Evolutionary conservation across 2,113 vertebrate genomes (phyloP).

Genomic region (Tursiops truncatus): DNA sequence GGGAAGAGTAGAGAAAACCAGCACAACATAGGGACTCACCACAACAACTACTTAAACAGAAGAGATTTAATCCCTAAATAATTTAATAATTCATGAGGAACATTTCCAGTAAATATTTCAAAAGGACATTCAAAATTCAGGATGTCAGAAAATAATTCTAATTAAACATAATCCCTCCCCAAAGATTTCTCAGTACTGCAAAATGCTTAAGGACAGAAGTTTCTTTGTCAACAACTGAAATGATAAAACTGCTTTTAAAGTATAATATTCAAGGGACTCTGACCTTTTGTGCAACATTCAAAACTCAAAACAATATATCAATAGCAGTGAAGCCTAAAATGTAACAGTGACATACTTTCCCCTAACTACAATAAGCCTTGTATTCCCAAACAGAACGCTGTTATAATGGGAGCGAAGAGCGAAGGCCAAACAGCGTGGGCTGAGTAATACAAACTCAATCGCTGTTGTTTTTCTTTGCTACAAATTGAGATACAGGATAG

Average conservation of each 20-base stretch:
- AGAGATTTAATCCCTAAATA: neutral
- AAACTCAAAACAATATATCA: conserved; percentile 51
- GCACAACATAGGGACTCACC: neutral
- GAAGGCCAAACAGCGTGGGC: neutral
- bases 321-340: conserved; percentile 12
- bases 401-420: conserved; percentile 33
- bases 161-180: conserved; percentile 45
- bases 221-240: conserved; percentile 47
- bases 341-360: conserved; percentile 19
- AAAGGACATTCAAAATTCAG: neutral
- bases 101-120: conserved; percentile 38
- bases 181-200: conserved; percentile 7
- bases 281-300: neutral
- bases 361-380: conserved; percentile 56
- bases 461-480: conserved; percentile 4
- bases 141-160: conserved; percentile 8
- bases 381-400: conserved; percentile 50
- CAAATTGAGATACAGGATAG: neutral
- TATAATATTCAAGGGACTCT: conserved; percentile 17
- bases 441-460: neutral
- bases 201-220: neutral
- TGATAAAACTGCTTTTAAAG: conserved; percentile 16
- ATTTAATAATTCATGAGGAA: neutral
- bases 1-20: neutral
- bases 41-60: neutral